A percentile compares a stretch with the other conserved stretches of the same genome.
These are phyloP conservation scores for Pipistrellus kuhlii DNA, from an alignment of 2,797 vertebrate species.

Conservation along the genomic window DNA sequence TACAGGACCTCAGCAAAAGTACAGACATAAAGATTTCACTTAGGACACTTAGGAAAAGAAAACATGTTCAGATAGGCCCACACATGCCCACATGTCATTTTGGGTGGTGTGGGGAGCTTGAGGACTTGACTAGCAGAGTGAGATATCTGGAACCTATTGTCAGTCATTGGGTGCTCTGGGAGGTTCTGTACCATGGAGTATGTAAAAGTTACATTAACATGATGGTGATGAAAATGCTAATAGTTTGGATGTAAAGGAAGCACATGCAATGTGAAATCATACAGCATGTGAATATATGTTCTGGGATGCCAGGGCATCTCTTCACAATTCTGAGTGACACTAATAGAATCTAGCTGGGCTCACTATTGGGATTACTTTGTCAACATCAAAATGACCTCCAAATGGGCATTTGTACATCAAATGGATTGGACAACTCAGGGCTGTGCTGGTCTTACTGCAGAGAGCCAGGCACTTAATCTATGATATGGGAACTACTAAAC, in stretches of 20 bases:
- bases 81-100: accelerated
- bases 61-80: neutral
- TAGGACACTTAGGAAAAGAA: neutral
- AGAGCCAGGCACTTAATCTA: neutral
- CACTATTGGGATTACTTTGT: neutral
- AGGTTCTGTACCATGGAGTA: neutral
- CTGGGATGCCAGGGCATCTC: neutral
- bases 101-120: neutral
- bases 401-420: neutral
- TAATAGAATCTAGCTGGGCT: too few species aligned
- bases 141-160: neutral
- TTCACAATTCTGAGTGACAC: neutral
- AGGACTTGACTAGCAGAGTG: neutral
- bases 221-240: too few species aligned
- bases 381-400: neutral
- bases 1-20: neutral
- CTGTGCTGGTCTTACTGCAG: neutral
- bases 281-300: neutral
- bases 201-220: neutral
- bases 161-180: neutral
- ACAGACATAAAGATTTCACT: neutral
- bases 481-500: neutral
- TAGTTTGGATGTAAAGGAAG: neutral
- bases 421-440: neutral
- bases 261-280: too few species aligned